Conservation (phyloP, 2,888 invertebrate genomes). For the Eristalis intricaria region DNA sequence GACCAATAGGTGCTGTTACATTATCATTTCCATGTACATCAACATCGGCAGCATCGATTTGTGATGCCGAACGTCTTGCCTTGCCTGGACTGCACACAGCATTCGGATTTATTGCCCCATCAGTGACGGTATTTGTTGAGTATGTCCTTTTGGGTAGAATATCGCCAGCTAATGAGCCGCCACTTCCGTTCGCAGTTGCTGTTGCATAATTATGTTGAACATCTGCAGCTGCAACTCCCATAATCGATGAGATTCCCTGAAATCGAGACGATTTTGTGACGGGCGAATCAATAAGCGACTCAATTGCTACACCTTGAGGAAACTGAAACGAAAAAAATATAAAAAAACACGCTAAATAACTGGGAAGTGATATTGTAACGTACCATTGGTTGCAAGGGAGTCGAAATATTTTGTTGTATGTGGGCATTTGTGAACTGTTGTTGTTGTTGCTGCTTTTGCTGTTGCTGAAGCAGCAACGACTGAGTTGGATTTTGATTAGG, state of each 20-base stretch:
- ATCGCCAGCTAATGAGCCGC: slow-evolving; percentile 54
- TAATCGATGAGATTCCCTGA: slow-evolving; percentile 51
- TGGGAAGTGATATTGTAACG: slow-evolving; percentile 43
- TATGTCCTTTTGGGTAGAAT: slow-evolving; percentile 64
- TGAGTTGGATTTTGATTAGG: slow-evolving; percentile 20
- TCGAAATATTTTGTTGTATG: slow-evolving; percentile 76
- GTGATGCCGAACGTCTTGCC: slow-evolving; percentile 73
- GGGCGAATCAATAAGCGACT: slow-evolving; percentile 70
- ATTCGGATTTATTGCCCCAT: slow-evolving; percentile 46
- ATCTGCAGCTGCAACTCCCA: slow-evolving; percentile 54
- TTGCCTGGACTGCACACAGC: slow-evolving; percentile 69
- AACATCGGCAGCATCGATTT: slow-evolving; percentile 73
- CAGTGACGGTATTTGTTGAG: slow-evolving; percentile 45
- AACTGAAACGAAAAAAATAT: slow-evolving; percentile 62
- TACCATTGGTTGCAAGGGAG: slow-evolving; percentile 76
- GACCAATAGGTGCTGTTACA: slow-evolving; percentile 57
- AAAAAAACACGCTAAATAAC: slow-evolving; percentile 51
- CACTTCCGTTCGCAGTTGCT: slow-evolving; percentile 43
- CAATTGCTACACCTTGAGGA: slow-evolving; percentile 71
- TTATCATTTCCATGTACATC: slow-evolving; percentile 66
- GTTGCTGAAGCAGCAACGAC: slow-evolving; percentile 64
- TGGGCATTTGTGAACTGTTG: slow-evolving; percentile 64
- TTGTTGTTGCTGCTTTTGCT: slow-evolving; percentile 66
- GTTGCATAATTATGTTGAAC: slow-evolving; percentile 72
- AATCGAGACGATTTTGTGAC: slow-evolving; percentile 56